These are phyloP conservation scores for Cancer borealis DNA, from an alignment of 2,888 invertebrate species.

Conservation along the genomic window DNA sequence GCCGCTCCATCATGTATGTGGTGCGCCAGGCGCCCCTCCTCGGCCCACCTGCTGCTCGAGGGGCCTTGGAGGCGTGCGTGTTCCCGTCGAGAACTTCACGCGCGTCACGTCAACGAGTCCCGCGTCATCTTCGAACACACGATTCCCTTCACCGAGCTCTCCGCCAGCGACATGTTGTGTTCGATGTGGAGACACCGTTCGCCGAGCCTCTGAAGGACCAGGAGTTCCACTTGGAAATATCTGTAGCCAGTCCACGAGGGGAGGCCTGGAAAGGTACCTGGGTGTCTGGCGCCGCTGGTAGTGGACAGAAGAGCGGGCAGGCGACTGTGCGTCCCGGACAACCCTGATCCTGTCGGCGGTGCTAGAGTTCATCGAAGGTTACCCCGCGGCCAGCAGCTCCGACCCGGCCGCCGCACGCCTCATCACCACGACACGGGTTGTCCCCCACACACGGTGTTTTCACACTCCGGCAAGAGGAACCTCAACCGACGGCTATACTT, in stretches of 20 bases:
- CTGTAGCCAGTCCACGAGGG: constrained; percentile 86
- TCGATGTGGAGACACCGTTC: constrained; percentile 85
- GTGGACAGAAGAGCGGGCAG: constrained; percentile 90
- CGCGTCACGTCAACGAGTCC: constrained; percentile 89
- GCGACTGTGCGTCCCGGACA: constrained; percentile 77
- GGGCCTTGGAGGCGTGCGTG: constrained; percentile 62
- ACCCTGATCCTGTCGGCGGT: constrained; percentile 78
- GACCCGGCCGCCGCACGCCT: constrained; percentile 68
- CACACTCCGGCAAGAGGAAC: constrained; percentile 52
- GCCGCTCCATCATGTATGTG: constrained; percentile 86
- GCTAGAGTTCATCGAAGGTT: constrained; percentile 77
- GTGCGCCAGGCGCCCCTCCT: constrained; percentile 86
- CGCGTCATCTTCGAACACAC: constrained; percentile 92
- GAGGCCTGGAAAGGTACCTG: constrained; percentile 89
- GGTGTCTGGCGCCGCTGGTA: constrained; percentile 82
- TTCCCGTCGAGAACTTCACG: constrained; percentile 84
- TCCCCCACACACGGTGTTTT: constrained; percentile 84
- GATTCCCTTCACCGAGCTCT: constrained; percentile 89
- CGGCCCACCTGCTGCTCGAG: constrained; percentile 86
- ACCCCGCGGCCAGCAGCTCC: constrained; percentile 76
- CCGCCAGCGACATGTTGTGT: constrained; percentile 89
- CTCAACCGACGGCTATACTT: constrained; percentile 66
- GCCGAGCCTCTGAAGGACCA: constrained; percentile 78
- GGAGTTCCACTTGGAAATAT: constrained; percentile 88
- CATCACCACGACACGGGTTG: constrained; percentile 84